Evolutionary conservation across 2,113 vertebrate species (phyloP), one percentile per base, ranked within the genome.

Genomic region (Ahaetulla prasina): DNA sequence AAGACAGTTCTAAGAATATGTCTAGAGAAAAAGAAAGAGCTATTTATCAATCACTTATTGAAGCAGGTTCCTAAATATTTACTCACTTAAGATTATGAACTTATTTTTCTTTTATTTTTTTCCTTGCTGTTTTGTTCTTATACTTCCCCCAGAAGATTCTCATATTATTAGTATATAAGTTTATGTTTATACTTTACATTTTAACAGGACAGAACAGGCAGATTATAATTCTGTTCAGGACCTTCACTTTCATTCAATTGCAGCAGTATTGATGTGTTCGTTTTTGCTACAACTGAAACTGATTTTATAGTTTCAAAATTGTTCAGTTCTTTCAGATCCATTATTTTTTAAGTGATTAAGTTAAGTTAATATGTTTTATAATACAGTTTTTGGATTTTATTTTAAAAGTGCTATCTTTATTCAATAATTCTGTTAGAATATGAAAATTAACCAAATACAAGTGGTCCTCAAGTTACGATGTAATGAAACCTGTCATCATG

Each of bases 341-440:
- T 0, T 9, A 27, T 88, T 80, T 80, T 80, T 92, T 35, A 0
- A 89, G 54, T 80, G 25, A 80, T 6, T 89, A 93, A n/a, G 2
- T 25, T 92, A 54, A 49, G 90, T 85, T 91, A 91, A 2, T 1
- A 0, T 91, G 14, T 90, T 89, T 14, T 52, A 14, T 27, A 50
- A 89, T 84, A 89, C 47, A n/a, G 27, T 23, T 88, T 54, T 23
- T 43, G 12, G 22, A 45, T 90, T 85, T 50, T 91, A 63, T 92
- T 95, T 93, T n/a, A 60, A 52, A 93, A 91, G 14, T 80, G 63
- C 91, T 30, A 85, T 93, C 47, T 87, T 84, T 94, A 8, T 80
- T 89, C 88, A 92, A 25, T 39, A 8, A 54, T 95, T 90, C 14
- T 54, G 90, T 47, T 88, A 89, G 53, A 93, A 89, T n/a, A 8